Evolutionary conservation across 2,888 invertebrate species (phyloP).

Genomic region (Nomada flava): DNA sequence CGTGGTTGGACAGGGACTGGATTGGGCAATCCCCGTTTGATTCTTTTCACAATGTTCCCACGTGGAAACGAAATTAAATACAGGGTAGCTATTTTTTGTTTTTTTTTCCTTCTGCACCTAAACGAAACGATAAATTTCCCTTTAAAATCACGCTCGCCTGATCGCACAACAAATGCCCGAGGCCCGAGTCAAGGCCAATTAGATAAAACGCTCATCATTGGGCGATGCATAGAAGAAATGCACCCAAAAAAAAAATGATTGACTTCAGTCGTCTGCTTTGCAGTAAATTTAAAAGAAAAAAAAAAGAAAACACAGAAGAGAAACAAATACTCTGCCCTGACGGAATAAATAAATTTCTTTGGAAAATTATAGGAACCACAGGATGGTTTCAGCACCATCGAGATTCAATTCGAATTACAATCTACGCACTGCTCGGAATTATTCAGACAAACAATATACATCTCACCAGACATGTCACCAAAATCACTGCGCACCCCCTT

Average conservation of each 20-base stretch:
- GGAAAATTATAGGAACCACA: conserved; percentile 4
- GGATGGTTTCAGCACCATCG: background rate
- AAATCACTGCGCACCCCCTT: conserved; percentile 4
- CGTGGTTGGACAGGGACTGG: background rate
- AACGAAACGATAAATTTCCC: background rate
- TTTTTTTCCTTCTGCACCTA: background rate
- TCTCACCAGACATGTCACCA: background rate
- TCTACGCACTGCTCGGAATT: conserved; percentile 6
- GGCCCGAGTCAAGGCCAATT: background rate
- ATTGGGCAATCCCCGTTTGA: conserved; percentile 34
- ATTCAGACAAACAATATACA: background rate
- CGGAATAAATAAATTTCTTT: background rate
- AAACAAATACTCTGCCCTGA: background rate
- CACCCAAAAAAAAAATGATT: background rate
- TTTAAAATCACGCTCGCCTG: background rate
- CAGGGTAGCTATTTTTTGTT: background rate
- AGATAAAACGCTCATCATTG: background rate
- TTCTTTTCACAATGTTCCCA: conserved; percentile 5
- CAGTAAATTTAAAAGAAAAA: background rate
- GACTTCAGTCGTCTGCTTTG: conserved; percentile 20
- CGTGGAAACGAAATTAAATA: conserved; percentile 16
- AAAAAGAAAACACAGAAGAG: too few relatives aligned
- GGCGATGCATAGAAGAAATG: background rate
- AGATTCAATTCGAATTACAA: background rate
- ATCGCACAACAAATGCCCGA: conserved; percentile 19